Base-by-base conservation (phyloP, 2,797 vertebrate species). In the Acipenser oxyrinchus region DNA sequence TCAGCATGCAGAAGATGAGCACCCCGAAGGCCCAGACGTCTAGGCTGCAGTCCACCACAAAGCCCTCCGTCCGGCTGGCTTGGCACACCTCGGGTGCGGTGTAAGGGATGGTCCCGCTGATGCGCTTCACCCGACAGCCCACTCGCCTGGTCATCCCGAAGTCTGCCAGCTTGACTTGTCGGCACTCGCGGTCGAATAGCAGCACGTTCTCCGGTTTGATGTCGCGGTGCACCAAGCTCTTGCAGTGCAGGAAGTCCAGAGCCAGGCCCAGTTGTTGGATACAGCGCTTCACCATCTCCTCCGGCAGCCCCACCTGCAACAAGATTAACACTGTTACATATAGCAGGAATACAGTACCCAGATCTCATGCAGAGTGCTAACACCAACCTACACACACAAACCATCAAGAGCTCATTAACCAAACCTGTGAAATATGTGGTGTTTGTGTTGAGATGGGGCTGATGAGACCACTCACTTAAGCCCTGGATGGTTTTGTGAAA, bases 11-110 rank as follows among this genome's bases (percentile, higher is more conserved):
- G 88, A 99, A 99, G 74, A 99, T 93, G 79, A 99, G 90, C 75
- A 99, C 96, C 7, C 96, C 96, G 0, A 99, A 99, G 0, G 96
- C 96, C 96, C 95, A 99, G 77, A 97, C 93, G 0, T 99, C 96
- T 69, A 98, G 91, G 69, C 93, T 95, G 62, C 92, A 93, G 79
- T 94, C 93, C 79, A 99, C 96, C 0, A 94, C 86, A 49, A 99
- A 94, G 60, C 96, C 95, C 74, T 99, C 96, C 0, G 92, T 81
- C 0, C 95, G 92, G 48, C 92, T 92, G 0, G 94, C 94, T 15
- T 97, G 93, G 83, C 96, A 99, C 70, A 98, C 95, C 82, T 99
- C 96, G 0, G 96, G 95, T 0, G 96, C 96, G 0, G 96, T 99
- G 83, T 99, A 99, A 1, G 96, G 96, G 82, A 99, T 99, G 81